phyloP scores from a whole-genome alignment of 2,797 vertebrate genomes.

The Sus cebifrons region DNA sequence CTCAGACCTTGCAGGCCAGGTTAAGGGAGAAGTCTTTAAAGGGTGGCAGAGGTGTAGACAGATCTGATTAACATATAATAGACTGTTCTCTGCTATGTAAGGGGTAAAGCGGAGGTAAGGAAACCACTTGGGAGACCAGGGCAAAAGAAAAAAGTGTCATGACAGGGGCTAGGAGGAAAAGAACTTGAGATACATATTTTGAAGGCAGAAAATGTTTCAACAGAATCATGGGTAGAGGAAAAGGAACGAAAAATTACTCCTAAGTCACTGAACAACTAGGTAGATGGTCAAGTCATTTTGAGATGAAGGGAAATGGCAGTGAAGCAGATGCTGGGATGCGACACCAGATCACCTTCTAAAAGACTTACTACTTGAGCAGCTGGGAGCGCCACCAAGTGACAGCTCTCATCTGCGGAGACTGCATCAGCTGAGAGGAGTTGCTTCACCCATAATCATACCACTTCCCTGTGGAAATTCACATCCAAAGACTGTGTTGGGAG shows the following conservation, averaged over 20 bases:
- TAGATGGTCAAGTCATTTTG: not conserved
- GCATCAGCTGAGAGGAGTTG: not conserved
- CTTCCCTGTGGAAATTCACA: not conserved
- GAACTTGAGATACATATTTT: not conserved
- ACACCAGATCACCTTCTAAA: not conserved
- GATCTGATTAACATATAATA: not conserved
- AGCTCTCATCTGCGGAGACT: not conserved
- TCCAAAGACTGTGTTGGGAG: not conserved
- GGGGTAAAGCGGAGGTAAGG: not conserved
- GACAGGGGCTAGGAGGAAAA: not conserved
- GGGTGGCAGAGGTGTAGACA: not conserved
- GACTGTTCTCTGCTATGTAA: not conserved
- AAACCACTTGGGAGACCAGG: not conserved
- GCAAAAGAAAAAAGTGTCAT: not conserved
- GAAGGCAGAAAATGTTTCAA: conserved; percentile 1
- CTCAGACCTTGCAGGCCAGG: not conserved
- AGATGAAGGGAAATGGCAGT: not conserved
- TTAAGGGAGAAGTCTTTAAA: not conserved
- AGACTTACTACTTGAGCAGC: not conserved
- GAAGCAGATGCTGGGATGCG: not conserved
- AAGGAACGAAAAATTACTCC: not conserved
- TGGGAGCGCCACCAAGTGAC: not conserved
- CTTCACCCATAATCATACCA: not conserved
- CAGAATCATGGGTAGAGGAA: not conserved
- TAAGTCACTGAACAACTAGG: not conserved